Percentiles rank a stretch among this genome's conserved stretches.
These are phyloP conservation scores for Urechis unicinctus DNA, from an alignment of 2,888 invertebrate genomes.

Conservation along the genomic window DNA sequence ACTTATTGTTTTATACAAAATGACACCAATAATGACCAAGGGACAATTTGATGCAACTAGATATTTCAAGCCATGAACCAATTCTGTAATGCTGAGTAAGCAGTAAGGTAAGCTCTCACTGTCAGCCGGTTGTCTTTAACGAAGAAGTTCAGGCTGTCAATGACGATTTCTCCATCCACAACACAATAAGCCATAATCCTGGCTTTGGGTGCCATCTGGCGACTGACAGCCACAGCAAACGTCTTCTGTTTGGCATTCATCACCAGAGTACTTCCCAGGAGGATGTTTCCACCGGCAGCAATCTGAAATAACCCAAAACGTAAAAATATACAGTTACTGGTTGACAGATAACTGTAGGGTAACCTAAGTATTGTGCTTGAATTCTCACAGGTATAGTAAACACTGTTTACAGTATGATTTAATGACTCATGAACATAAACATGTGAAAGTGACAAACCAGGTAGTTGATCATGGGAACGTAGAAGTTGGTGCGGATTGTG, in stretches of 20 bases:
- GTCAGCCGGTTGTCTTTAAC: constrained; percentile 77
- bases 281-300: constrained; percentile 82
- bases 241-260: constrained; percentile 56
- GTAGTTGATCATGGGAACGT: constrained; percentile 79
- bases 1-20: not conserved
- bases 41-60: no score
- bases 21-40: no score
- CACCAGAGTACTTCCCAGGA: constrained; percentile 74
- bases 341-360: no score
- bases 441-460: constrained; percentile 58
- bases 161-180: constrained; percentile 67
- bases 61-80: not conserved
- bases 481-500: constrained; percentile 84
- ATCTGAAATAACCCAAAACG: constrained; percentile 49
- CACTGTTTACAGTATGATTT: not conserved
- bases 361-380: no score
- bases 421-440: no score
- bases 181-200: constrained; percentile 82
- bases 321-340: no score
- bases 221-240: constrained; percentile 52
- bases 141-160: constrained; percentile 85
- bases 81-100: not conserved
- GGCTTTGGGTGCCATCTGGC: constrained; percentile 71
- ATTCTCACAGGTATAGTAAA: no score
- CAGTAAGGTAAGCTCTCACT: constrained; percentile 61